Evolutionary conservation across 2,113 vertebrate genomes (phyloP).

Genomic region (Donacobius atricapilla): DNA sequence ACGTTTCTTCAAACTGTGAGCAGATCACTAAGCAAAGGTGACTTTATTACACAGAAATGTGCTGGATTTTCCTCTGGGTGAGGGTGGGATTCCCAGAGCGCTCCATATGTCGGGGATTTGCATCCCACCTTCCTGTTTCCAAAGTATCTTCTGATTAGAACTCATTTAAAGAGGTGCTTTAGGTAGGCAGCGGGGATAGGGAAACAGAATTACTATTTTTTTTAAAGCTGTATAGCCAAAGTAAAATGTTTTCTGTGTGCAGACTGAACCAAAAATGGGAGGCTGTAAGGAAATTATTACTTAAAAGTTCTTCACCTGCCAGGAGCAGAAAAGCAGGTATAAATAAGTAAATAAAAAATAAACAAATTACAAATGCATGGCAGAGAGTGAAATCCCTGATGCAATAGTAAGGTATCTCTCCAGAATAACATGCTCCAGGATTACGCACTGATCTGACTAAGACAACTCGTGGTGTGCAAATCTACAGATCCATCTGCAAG

Average conservation of each 20-base stretch:
- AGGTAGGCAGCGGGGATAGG: background rate
- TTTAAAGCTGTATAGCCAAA: background rate
- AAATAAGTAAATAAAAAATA: background rate
- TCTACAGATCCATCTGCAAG: constrained; percentile 16
- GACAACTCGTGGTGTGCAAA: background rate
- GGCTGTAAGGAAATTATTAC: background rate
- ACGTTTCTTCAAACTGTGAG: background rate
- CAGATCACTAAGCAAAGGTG: background rate
- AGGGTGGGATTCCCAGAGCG: background rate
- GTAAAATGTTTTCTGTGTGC: rapidly evolving
- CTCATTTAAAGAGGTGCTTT: background rate
- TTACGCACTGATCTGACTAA: background rate
- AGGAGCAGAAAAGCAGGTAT: background rate
- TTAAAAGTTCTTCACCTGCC: background rate
- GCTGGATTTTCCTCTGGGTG: background rate
- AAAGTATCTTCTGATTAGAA: background rate
- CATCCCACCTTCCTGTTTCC: background rate
- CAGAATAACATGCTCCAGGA: background rate
- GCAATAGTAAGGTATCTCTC: background rate
- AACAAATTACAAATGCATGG: background rate
- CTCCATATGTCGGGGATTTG: background rate
- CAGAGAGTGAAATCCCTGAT: background rate
- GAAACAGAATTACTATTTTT: background rate
- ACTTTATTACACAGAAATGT: background rate
- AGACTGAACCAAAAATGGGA: background rate